Conservation (phyloP, 2,888 invertebrate genomes). For the Polydrusus tereticollis region DNA sequence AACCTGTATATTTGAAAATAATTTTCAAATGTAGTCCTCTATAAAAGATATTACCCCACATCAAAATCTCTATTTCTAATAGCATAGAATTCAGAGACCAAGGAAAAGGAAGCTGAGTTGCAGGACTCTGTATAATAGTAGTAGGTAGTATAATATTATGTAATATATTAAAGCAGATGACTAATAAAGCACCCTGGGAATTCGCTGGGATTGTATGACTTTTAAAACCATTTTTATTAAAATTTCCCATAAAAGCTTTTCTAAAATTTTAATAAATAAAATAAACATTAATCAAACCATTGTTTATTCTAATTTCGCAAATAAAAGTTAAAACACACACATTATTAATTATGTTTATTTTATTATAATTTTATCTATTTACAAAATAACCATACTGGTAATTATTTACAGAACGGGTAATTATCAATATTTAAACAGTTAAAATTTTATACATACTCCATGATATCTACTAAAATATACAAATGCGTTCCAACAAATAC, state of each 20-base stretch:
- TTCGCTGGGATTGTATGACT: too few species aligned
- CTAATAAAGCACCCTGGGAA: too few species aligned
- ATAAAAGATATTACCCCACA: too few species aligned
- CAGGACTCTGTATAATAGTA: too few species aligned
- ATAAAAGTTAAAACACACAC: neutral
- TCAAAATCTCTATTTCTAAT: too few species aligned
- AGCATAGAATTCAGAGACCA: too few species aligned
- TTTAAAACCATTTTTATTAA: neutral
- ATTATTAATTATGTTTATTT: constrained; percentile 14
- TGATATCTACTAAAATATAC: constrained; percentile 7
- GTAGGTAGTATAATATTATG: too few species aligned
- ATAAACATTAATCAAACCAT: neutral
- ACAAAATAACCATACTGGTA: constrained; percentile 18
- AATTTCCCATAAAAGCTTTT: neutral
- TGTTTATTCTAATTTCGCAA: neutral
- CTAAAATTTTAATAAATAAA: constrained; percentile 1
- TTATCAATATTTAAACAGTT: constrained; percentile 19
- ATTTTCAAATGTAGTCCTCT: too few species aligned
- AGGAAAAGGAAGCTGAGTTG: too few species aligned
- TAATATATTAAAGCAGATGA: too few species aligned
- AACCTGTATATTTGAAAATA: too few species aligned
- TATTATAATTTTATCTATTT: constrained; percentile 22
- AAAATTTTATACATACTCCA: constrained; percentile 16
- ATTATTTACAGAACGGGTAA: constrained; percentile 22
- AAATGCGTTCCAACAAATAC: neutral